Base-by-base conservation (phyloP, 2,888 invertebrate genomes). In the Eupithecia tripunctaria region DNA sequence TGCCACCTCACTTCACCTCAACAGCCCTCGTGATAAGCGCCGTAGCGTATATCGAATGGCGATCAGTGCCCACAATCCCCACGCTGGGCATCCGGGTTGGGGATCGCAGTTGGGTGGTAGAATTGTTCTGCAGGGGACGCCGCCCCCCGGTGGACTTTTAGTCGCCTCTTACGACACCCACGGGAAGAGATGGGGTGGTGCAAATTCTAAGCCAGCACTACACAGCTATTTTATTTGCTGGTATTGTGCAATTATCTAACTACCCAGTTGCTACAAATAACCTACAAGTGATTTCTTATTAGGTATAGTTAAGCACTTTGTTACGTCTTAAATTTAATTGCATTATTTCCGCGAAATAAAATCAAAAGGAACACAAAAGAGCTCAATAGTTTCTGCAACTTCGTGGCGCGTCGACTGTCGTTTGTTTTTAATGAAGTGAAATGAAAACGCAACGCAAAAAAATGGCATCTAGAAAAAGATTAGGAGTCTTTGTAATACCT, bases 311-410 rank as follows among this genome's bases (percentile, higher is more conserved):
- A 6, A 10, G 10, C 1, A 51, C 14, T 25, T 56, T 12, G 56
- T 56, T 56, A 56, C 56, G 56, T 25, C 25, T 10, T 14, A 3
- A 25, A 56, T 56, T 25, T 25, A 56, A 56, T 56, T 56, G 21
- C 56, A 25, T 56, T 56, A 56, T 56, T 25, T 56, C 56, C 56
- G 56, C 56, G 21, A 25, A 56, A 56, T 21, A 51, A 51, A 51
- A 51, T 21, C 1, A 21, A 56, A 56, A 56, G 21, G 12, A 25
- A 25, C 21, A 14, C 56, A 56, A 25, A n/a, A 25, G 25, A 25
- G 56, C 25, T 56, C 12, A 25, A 56, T 56, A 21, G 56, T 25
- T 56, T 56, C 56, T 56, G 56, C 56, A 25, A 56, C 5, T 56
- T 21, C 56, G 25, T 5, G 25, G 21, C 21, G 12, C 12, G 56